Conservation (phyloP, 2,797 vertebrate species). For the Pangasius sanitwongsei region DNA sequence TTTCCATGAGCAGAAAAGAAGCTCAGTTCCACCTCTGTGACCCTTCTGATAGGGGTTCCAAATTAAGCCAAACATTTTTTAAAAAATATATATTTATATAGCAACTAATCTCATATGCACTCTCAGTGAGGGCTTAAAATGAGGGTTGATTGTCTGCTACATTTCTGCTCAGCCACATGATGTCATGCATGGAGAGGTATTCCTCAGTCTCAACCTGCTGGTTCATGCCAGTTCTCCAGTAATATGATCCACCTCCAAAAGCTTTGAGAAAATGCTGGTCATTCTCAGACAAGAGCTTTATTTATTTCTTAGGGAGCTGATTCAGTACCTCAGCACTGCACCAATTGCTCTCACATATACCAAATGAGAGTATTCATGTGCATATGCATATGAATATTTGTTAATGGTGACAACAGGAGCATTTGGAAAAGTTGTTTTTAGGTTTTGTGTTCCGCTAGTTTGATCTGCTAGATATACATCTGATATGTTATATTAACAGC, state of each 20-base stretch:
- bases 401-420: slow-evolving; percentile 26
- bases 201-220: slow-evolving; percentile 80
- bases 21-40: slow-evolving; percentile 23
- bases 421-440: neutral
- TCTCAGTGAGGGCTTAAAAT: slow-evolving; percentile 38
- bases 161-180: slow-evolving; percentile 62
- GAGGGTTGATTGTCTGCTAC: slow-evolving; percentile 33
- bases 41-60: neutral
- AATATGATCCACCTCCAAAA: slow-evolving; percentile 77
- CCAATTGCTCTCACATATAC: slow-evolving; percentile 54
- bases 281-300: slow-evolving; percentile 78
- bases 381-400: neutral
- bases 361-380: slow-evolving; percentile 42
- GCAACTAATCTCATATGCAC: slow-evolving; percentile 28
- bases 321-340: slow-evolving; percentile 66
- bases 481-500: neutral
- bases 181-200: slow-evolving; percentile 78
- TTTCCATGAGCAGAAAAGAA: slow-evolving; percentile 2
- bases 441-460: neutral
- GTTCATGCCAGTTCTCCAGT: slow-evolving; percentile 76
- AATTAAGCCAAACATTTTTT: neutral
- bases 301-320: slow-evolving; percentile 79
- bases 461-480: neutral
- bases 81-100: slow-evolving; percentile 27
- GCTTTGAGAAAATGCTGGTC: slow-evolving; percentile 75